Conservation (phyloP, 1,140 invertebrate species). For the Oreohelix idahoensis region DNA sequence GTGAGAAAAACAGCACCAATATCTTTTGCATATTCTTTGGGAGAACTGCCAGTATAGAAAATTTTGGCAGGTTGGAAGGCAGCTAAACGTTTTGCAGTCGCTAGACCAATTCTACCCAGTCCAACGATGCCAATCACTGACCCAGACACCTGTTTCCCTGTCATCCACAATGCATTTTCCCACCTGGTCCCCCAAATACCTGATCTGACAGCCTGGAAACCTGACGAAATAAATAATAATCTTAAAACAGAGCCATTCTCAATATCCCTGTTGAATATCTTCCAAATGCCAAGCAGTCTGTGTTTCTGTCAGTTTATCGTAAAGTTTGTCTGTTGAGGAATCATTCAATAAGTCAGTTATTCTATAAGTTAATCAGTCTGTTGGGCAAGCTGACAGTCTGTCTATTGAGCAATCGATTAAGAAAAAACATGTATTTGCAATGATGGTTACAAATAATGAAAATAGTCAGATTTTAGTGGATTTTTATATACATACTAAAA, state of each 20-base stretch:
- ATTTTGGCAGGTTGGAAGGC: slow-evolving; percentile 81
- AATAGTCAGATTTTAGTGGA: too few relatives aligned
- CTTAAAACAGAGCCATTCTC: neutral
- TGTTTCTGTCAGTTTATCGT: too few relatives aligned
- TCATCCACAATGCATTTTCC: slow-evolving; percentile 91
- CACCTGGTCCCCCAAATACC: slow-evolving; percentile 82
- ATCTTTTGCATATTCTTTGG: slow-evolving; percentile 77
- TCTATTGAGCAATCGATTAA: too few relatives aligned
- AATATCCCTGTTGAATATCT: too few relatives aligned
- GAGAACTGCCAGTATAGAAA: slow-evolving; percentile 81
- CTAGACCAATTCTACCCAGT: slow-evolving; percentile 82
- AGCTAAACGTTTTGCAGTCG: slow-evolving; percentile 80
- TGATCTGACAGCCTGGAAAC: slow-evolving; percentile 53
- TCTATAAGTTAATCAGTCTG: too few relatives aligned
- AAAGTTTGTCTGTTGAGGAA: too few relatives aligned
- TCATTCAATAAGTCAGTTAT: too few relatives aligned
- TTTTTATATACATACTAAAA: too few relatives aligned
- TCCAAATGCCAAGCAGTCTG: too few relatives aligned
- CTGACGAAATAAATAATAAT: slow-evolving; percentile 44
- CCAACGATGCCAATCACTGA: slow-evolving; percentile 90
- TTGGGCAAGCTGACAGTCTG: too few relatives aligned
- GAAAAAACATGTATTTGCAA: too few relatives aligned
- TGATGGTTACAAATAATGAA: too few relatives aligned
- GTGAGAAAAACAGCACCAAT: slow-evolving; percentile 79
- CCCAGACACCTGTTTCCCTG: slow-evolving; percentile 83